phyloP scores from a whole-genome alignment of 2,888 invertebrate genomes.

The Augochlorella aurata region DNA sequence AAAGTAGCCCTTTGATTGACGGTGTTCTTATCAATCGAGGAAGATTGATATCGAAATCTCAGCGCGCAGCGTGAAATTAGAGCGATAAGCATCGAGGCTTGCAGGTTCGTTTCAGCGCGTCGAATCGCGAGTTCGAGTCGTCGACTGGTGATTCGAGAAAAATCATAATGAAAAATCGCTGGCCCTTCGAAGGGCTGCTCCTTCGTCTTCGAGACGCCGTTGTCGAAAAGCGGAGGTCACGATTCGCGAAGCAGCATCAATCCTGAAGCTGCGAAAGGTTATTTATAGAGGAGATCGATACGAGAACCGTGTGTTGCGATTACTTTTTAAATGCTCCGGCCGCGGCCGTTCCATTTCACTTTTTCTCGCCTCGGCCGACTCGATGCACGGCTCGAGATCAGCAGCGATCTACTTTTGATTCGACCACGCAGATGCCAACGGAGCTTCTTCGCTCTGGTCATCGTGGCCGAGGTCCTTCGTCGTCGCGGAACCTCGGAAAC shows the following conservation, averaged over 20 bases:
- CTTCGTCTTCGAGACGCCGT: not conserved
- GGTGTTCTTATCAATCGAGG: not conserved
- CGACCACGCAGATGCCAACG: not conserved
- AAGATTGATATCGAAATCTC: not conserved
- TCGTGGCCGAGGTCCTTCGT: no score
- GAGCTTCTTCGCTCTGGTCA: not conserved
- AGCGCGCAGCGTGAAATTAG: no score
- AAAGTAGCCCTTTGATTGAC: not conserved
- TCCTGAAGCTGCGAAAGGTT: constrained; percentile 21
- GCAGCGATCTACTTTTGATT: not conserved
- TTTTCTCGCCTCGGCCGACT: not conserved
- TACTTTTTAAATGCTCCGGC: constrained; percentile 28
- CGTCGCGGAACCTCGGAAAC: no score
- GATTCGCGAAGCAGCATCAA: constrained; percentile 26
- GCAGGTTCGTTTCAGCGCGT: no score
- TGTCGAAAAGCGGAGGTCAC: constrained; percentile 9
- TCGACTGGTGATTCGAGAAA: no score
- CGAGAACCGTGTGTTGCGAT: constrained; percentile 35
- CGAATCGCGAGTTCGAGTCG: no score
- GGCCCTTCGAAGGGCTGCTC: not conserved
- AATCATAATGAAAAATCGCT: no score
- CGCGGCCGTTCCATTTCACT: constrained; percentile 2
- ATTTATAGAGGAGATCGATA: constrained; percentile 53
- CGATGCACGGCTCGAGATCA: not conserved
- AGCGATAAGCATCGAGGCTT: no score